Evolutionary conservation across 2,113 vertebrate genomes (phyloP).

Genomic region (Acanthisitta chloris): DNA sequence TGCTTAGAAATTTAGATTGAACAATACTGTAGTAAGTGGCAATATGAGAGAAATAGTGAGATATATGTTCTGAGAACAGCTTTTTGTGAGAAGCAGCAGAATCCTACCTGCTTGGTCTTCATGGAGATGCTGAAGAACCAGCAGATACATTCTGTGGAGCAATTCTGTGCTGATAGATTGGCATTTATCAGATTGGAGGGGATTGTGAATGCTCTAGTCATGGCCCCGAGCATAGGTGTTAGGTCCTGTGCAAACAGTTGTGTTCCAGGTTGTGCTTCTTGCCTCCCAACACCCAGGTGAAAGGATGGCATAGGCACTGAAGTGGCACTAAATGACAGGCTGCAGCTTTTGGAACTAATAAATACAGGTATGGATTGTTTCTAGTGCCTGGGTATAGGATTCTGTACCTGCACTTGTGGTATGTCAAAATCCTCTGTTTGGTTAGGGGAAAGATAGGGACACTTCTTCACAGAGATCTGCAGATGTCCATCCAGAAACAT

Average conservation of each 20-base stretch:
- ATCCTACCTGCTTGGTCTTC: background rate
- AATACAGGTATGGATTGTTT: background rate
- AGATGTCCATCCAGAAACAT: background rate
- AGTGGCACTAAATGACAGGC: background rate
- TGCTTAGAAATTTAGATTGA: background rate
- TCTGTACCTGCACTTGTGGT: background rate
- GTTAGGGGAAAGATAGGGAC: background rate
- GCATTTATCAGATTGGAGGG: background rate
- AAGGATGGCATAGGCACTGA: background rate
- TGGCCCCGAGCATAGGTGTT: background rate
- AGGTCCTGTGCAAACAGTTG: background rate
- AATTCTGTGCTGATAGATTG: background rate
- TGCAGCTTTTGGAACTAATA: background rate
- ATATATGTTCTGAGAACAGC: background rate
- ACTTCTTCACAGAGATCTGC: background rate
- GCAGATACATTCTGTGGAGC: background rate
- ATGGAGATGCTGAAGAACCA: background rate
- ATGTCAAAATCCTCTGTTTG: background rate
- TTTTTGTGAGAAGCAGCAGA: background rate
- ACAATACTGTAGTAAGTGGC: background rate
- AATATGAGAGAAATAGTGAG: background rate
- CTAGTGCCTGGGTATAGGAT: background rate
- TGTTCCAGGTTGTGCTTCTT: background rate
- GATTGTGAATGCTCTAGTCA: background rate
- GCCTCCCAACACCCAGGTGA: background rate